Evolutionary conservation across 2,888 invertebrate species (phyloP), one percentile per base, ranked within the genome.

Genomic region (Sepioteuthis lessoniana): DNA sequence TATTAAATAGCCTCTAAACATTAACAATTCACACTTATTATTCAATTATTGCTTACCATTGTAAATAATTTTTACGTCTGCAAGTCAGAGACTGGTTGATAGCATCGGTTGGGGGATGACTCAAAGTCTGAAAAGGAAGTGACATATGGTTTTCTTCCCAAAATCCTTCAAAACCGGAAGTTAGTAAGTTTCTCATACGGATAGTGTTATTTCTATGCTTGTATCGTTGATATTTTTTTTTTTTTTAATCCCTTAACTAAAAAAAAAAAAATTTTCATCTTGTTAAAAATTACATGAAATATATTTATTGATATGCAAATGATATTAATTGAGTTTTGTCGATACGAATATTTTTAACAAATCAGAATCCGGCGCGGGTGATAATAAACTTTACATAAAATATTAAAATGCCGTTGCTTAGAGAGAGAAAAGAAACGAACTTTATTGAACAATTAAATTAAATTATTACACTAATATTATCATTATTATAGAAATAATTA

Each of bases 71-170:
- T 94, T 94, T 94, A 95, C 95, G 95, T 95, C 35, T 95, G 94
- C 94, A 94, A 94, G 94, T 95, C 94, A 95, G 95, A 95, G 94
- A 94, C 93, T 94, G 46, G 13, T 94, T 93, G 95, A 95, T 96
- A 96, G 96, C 96, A 95, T 96, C 96, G 96, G 96, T 95, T 96
- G 93, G 94, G 96, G 96, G 96, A 95, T 95, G 95, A 95, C 94
- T 46, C 94, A 94, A 93, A 94, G 94, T 95, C 95, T 95, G 95
- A 96, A 96, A 96, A 96, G 96, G 96, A 96, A 96, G 96, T 95
- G 42, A 35, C 3, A n/a, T 35, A 93, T 47, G 35, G 25, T 90
- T 31, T 93, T 90, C n/a, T 76, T 76, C 76, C 90, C n/a, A 35
- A 76, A 76, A 21, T 46, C 10, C 21, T 16, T n/a, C 76, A n/a